A percentile compares a stretch with the other conserved stretches of the same genome.
These are phyloP conservation scores for Gallinago media DNA, from an alignment of 2,113 vertebrate genomes.

Conservation along the genomic window DNA sequence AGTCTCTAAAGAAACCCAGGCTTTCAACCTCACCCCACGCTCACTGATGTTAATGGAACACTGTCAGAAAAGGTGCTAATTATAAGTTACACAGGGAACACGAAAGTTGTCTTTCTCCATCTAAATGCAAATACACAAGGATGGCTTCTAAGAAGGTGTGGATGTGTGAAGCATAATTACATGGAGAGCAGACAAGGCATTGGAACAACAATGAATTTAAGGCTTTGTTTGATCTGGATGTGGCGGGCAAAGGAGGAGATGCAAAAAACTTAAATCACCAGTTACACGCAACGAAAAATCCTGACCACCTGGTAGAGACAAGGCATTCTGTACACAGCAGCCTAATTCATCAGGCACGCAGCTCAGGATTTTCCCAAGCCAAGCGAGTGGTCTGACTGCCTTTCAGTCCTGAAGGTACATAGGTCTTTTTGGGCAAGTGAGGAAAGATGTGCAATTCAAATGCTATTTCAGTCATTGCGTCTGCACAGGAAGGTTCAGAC, in stretches of 20 bases:
- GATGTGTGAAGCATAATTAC: slow-evolving; percentile 36
- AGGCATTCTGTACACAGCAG: neutral
- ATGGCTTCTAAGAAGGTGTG: slow-evolving; percentile 21
- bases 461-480: neutral
- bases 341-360: neutral
- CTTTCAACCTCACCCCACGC: neutral
- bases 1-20: neutral
- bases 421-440: neutral
- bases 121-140: slow-evolving; percentile 17
- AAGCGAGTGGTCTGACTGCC: neutral
- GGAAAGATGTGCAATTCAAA: neutral
- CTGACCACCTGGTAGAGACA: neutral
- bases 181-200: slow-evolving; percentile 7
- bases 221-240: slow-evolving; percentile 22
- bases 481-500: neutral
- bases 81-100: neutral
- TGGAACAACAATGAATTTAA: slow-evolving; percentile 29
- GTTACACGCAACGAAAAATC: neutral
- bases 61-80: slow-evolving; percentile 36
- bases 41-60: neutral
- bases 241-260: slow-evolving; percentile 22
- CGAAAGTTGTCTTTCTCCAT: neutral
- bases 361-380: neutral
- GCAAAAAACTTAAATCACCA: slow-evolving; percentile 31
- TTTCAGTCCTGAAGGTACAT: neutral